Conservation (phyloP, 2,797 vertebrate species). For the Protonibea diacanthus region DNA sequence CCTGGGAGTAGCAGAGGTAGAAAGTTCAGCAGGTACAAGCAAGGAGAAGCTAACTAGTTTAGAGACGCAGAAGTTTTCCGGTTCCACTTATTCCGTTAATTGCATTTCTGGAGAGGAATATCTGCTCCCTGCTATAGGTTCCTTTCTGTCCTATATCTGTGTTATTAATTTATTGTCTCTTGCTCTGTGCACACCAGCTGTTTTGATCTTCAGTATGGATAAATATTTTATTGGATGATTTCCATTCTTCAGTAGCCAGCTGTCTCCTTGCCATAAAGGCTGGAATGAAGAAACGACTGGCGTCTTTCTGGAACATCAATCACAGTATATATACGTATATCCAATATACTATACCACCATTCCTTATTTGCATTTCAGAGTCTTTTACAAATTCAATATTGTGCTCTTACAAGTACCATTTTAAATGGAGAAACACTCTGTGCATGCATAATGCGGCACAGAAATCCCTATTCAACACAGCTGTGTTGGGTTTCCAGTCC, state of each 20-base stretch:
- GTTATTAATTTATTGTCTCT: conserved; percentile 60
- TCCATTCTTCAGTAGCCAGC: conserved; percentile 66
- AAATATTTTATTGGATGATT: conserved; percentile 76
- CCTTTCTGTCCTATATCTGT: conserved; percentile 40
- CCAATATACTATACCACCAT: conserved; percentile 37
- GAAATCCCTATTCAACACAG: conserved; percentile 42
- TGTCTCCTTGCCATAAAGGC: conserved; percentile 59
- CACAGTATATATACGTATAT: conserved; percentile 50
- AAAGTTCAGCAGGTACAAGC: conserved; percentile 65
- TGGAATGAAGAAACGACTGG: conserved; percentile 62
- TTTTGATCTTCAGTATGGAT: conserved; percentile 63
- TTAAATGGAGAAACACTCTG: conserved; percentile 38
- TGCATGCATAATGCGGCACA: conserved; percentile 59
- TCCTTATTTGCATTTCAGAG: conserved; percentile 66
- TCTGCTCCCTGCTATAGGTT: conserved; percentile 32
- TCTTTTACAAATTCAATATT: conserved; percentile 69
- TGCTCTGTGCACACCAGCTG: conserved; percentile 49
- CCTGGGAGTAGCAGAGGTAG: conserved; percentile 61
- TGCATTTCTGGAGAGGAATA: conserved; percentile 25
- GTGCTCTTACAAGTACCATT: conserved; percentile 59
- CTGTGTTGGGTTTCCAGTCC: conserved; percentile 37
- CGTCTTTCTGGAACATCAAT: conserved; percentile 58
- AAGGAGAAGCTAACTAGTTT: conserved; percentile 54
- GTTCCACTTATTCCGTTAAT: conserved; percentile 48
- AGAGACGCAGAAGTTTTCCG: conserved; percentile 39